Evolutionary conservation across 30 jellyfish, hydroid and myxozoan genomes (phyloP), one percentile per base, ranked within the genome.

Genomic region (Morbakka virulenta): DNA sequence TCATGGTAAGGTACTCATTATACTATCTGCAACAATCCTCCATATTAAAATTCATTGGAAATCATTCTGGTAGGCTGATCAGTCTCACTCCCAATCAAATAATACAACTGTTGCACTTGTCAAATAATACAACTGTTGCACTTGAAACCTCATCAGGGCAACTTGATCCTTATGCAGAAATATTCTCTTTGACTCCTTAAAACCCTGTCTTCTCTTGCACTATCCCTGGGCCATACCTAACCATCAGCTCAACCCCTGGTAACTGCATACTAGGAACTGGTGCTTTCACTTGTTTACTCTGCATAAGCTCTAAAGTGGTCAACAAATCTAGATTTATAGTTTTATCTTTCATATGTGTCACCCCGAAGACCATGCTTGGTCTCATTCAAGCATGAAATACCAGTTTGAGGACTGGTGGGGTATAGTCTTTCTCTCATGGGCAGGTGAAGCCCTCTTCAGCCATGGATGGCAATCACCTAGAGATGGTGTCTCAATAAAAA

Each of bases 241-340:
- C 71, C 26, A 4, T 57, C 25, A 57, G 71, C 71, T 24, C 71
- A 4, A 24, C 32, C 71, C 71, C 57, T 6, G 57, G 57, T 41
- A 17, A 41, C 17, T 41, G 57, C 17, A 41, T 41, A 17, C 57
- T 41, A 6, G 57, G 57, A 41, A 41, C 57, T 41, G 57, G 57
- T 41, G 57, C 17, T 17, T 17, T 41, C 17, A 41, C 57, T 41
- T 41, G 13, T 41, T 41, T 41, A 41, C 17, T 17, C 17, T 41
- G 57, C 57, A 41, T 17, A 41, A n/a, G n/a, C n/a, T n/a, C n/a
- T n/a, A n/a, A n/a, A n/a, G n/a, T n/a, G n/a, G n/a, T n/a, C n/a
- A n/a, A n/a, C n/a, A n/a, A n/a, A n/a, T n/a, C n/a, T n/a, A n/a
- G n/a, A n/a, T n/a, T n/a, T n/a, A n/a, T n/a, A n/a, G n/a, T n/a